Conservation (phyloP, 1,140 invertebrate species). For the Palaemon carinicauda region DNA sequence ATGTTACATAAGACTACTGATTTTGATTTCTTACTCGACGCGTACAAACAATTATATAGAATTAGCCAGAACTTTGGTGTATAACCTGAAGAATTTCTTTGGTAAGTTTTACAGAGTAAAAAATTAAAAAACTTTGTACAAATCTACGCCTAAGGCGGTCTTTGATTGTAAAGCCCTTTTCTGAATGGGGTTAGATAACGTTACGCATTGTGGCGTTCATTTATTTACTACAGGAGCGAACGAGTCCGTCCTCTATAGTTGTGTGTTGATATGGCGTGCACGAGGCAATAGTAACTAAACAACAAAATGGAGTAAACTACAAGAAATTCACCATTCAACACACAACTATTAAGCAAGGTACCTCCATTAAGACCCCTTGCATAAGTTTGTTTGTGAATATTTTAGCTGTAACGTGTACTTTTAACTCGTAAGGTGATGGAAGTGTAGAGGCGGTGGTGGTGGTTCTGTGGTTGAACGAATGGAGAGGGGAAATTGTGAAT, state of each 20-base stretch:
- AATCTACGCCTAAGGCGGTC: too few species aligned
- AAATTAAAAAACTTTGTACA: too few species aligned
- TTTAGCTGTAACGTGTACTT: constrained; percentile 10
- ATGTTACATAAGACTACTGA: too few species aligned
- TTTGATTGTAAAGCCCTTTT: too few species aligned
- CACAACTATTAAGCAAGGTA: constrained; percentile 59
- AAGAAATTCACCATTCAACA: constrained; percentile 56
- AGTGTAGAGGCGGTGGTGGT: not conserved
- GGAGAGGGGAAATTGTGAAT: too few species aligned
- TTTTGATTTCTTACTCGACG: too few species aligned
- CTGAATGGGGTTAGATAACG: not conserved
- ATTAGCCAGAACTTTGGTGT: too few species aligned
- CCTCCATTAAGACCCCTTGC: not conserved
- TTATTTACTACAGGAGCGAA: not conserved
- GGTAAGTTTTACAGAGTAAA: too few species aligned
- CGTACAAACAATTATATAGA: too few species aligned
- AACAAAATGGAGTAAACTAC: constrained; percentile 57
- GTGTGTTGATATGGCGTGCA: constrained; percentile 59
- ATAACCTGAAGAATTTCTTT: too few species aligned
- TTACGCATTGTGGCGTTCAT: constrained; percentile 4
- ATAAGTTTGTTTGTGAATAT: not conserved
- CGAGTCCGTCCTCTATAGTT: constrained; percentile 52
- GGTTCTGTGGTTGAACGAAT: not conserved
- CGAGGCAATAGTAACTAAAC: constrained; percentile 50
- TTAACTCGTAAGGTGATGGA: not conserved